These are phyloP conservation scores for Pedetes capensis DNA, from an alignment of 2,113 vertebrate genomes.

Conservation along the genomic window DNA sequence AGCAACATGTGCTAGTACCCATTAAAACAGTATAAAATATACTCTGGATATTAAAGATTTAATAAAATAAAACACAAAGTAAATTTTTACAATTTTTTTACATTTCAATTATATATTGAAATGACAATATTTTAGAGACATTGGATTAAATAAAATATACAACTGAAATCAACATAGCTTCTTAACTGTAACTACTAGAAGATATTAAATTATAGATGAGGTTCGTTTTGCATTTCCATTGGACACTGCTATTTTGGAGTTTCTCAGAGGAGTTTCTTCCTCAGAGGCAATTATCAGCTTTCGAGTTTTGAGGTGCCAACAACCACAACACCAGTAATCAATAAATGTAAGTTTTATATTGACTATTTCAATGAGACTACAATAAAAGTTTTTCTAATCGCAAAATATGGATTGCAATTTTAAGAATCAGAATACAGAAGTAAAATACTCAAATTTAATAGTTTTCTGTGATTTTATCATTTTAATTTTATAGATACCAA, in stretches of 20 bases:
- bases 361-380: not conserved
- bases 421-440: not conserved
- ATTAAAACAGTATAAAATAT: not conserved
- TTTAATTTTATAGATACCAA: conserved; percentile 1
- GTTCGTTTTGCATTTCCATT: not conserved
- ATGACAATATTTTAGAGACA: not conserved
- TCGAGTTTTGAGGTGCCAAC: not conserved
- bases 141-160: not conserved
- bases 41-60: not conserved
- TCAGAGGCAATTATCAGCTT: not conserved
- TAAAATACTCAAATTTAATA: not conserved
- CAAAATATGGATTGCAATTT: not conserved
- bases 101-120: not conserved
- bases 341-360: not conserved
- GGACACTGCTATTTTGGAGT: not conserved
- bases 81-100: not conserved
- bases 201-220: not conserved
- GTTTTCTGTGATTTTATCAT: not conserved
- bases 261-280: not conserved
- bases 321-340: not conserved
- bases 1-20: not conserved
- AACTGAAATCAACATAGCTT: not conserved
- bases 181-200: not conserved
- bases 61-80: not conserved
- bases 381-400: not conserved